A percentile compares a stretch with the other conserved stretches of the same genome.
phyloP scores from a whole-genome alignment of 2,113 vertebrate genomes.

The Platysternon megacephalum region DNA sequence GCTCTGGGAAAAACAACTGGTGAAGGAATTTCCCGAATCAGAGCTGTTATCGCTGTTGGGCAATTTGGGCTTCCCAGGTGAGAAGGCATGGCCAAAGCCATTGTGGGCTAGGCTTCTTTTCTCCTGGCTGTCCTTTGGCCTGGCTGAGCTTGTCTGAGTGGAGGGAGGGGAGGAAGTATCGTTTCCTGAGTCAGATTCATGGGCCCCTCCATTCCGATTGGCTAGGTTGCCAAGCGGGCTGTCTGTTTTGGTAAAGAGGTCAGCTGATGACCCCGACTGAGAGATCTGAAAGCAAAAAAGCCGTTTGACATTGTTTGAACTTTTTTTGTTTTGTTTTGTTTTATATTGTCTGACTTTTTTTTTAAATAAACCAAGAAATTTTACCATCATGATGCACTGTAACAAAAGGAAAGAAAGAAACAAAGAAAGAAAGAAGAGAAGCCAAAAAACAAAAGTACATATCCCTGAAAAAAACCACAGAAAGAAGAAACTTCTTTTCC shows the following conservation, averaged over 20 bases:
- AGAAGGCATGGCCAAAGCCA: constrained; percentile 74
- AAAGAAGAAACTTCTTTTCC: constrained; percentile 78
- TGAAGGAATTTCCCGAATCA: constrained; percentile 97
- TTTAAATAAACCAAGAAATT: constrained; percentile 76
- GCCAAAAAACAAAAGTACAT: constrained; percentile 75
- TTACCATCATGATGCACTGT: constrained; percentile 89
- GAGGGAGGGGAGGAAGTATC: constrained; percentile 95
- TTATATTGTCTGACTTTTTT: constrained; percentile 53
- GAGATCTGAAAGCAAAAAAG: constrained; percentile 94
- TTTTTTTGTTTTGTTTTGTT: neutral
- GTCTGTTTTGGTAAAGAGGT: constrained; percentile 86
- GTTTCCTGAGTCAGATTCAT: constrained; percentile 97
- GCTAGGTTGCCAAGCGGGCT: constrained; percentile 76
- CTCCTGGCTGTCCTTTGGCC: constrained; percentile 81
- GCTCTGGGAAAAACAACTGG: constrained; percentile 91
- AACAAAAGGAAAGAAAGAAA: constrained; percentile 67
- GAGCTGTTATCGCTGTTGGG: constrained; percentile 87
- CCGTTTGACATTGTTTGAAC: constrained; percentile 80
- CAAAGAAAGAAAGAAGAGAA: constrained; percentile 32
- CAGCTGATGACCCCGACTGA: constrained; percentile 84
- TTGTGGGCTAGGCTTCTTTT: constrained; percentile 74
- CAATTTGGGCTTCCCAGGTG: constrained; percentile 82
- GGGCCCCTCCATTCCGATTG: constrained; percentile 80
- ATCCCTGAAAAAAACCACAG: constrained; percentile 81
- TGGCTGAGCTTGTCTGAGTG: constrained; percentile 86